Percentiles rank a stretch among this genome's conserved stretches.
Evolutionary conservation across 2,797 vertebrate species (phyloP).

Genomic region (Ammospiza maritima): DNA sequence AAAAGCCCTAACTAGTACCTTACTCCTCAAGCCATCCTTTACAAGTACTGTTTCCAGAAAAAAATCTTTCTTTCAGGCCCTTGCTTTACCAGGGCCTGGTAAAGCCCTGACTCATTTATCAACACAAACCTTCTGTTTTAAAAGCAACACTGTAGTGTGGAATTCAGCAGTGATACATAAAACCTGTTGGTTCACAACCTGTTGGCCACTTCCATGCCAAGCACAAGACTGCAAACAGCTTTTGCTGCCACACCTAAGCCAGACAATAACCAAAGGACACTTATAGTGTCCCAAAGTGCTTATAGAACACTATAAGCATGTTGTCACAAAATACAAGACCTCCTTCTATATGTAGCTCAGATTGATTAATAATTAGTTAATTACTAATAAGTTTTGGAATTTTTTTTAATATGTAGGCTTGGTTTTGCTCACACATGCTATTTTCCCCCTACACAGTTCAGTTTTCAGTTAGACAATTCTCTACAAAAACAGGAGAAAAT

Average conservation of each 20-base stretch:
- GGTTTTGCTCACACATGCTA: background rate
- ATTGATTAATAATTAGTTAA: background rate
- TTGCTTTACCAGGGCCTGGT: background rate
- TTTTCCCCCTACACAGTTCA: background rate
- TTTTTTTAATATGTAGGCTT: background rate
- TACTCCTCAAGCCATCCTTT: background rate
- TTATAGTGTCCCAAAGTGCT: too few species aligned
- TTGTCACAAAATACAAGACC: background rate
- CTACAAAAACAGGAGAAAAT: background rate
- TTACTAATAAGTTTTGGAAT: background rate
- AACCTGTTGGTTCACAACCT: background rate
- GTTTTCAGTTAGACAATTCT: background rate
- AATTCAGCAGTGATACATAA: background rate
- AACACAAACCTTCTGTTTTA: background rate
- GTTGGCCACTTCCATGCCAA: background rate
- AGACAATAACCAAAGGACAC: background rate
- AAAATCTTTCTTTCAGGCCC: background rate
- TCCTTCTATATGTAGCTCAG: background rate
- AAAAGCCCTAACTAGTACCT: background rate
- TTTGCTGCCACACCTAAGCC: background rate
- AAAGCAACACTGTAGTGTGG: background rate
- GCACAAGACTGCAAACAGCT: background rate
- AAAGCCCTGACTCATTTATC: background rate
- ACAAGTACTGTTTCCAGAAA: background rate
- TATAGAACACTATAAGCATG: background rate